phyloP scores from a whole-genome alignment of 2,888 invertebrate species.

The Drosophila conformis region DNA sequence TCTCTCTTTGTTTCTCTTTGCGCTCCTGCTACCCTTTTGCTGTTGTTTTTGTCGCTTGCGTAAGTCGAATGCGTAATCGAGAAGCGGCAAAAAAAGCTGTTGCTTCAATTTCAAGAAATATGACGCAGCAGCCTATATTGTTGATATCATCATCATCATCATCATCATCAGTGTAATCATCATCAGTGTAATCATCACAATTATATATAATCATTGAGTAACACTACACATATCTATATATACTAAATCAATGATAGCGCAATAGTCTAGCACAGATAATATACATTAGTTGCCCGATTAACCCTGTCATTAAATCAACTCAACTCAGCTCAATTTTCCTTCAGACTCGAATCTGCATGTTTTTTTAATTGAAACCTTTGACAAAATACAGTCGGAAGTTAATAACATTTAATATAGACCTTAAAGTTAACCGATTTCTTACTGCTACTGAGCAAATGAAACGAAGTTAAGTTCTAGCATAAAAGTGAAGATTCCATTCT shows the following conservation, averaged over 20 bases:
- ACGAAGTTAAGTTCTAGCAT: not conserved
- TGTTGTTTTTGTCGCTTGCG: conserved; percentile 7
- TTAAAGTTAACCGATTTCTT: not conserved
- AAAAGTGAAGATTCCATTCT: not conserved
- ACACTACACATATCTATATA: not conserved
- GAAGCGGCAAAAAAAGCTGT: conserved; percentile 46
- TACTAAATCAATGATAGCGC: not conserved
- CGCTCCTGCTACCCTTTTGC: conserved; percentile 16
- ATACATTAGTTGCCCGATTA: not conserved
- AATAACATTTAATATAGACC: not conserved
- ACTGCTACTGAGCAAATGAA: not conserved
- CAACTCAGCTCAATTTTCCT: not conserved
- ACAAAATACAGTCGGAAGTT: not conserved
- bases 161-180: conserved; percentile 14
- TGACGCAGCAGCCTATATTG: conserved; percentile 40
- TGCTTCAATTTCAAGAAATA: conserved; percentile 44
- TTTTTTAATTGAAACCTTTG: not conserved
- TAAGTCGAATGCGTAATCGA: conserved; percentile 60
- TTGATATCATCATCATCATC: conserved; percentile 32
- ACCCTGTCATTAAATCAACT: not conserved
- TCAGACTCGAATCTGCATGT: not conserved
- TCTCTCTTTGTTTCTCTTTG: not conserved
- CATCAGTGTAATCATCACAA: not conserved
- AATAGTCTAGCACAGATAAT: not conserved
- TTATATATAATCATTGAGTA: not conserved